A percentile compares a stretch with the other conserved stretches of the same genome.
phyloP scores from a whole-genome alignment of 2,113 vertebrate genomes.

The Pionites leucogaster region DNA sequence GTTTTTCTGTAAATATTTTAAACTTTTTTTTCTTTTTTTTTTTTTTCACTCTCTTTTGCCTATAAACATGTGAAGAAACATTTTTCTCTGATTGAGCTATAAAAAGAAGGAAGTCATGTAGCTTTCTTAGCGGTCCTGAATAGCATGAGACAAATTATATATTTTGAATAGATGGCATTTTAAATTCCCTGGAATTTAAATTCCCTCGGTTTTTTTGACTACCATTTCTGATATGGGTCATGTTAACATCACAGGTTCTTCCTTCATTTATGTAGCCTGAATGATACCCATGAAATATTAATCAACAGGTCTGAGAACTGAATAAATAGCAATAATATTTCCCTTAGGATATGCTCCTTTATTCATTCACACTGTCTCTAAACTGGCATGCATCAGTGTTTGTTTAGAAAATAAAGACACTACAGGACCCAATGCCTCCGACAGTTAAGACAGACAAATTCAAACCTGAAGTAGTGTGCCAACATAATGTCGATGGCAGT shows the following conservation, averaged over 20 bases:
- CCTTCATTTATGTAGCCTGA: neutral
- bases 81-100: neutral
- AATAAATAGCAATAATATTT: neutral
- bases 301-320: neutral
- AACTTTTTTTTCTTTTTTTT: neutral
- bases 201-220: neutral
- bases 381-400: neutral
- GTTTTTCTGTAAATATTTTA: neutral
- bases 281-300: neutral
- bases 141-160: neutral
- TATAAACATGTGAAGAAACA: neutral
- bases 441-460: neutral
- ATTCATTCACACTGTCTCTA: neutral
- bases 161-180: neutral
- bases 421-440: neutral
- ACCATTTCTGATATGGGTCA: neutral
- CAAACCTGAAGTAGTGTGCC: rapidly evolving
- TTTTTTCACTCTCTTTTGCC: neutral
- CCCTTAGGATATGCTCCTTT: neutral
- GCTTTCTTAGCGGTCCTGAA: neutral
- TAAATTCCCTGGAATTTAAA: neutral
- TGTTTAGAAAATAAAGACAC: neutral
- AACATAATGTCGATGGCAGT: neutral
- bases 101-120: neutral
- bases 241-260: neutral